A percentile compares a stretch with the other conserved stretches of the same genome.
Evolutionary conservation across 2,113 vertebrate species (phyloP).

Genomic region (Ranitomeya variabilis): DNA sequence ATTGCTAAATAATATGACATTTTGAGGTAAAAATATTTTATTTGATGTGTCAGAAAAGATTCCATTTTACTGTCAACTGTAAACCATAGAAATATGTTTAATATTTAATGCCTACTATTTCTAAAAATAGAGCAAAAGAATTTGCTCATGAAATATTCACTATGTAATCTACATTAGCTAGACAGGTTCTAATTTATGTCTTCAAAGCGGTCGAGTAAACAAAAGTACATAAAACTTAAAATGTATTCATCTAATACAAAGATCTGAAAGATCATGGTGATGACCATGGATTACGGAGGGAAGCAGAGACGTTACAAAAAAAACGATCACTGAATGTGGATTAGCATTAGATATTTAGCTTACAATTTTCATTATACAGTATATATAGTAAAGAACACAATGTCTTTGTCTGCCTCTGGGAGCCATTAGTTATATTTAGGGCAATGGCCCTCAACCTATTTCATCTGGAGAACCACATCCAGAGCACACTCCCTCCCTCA

Average conservation of each 20-base stretch:
- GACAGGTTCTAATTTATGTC: conserved; percentile 24
- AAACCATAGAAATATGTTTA: conserved; percentile 58
- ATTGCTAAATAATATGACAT: not conserved
- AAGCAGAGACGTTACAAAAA: not conserved
- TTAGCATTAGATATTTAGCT: no score
- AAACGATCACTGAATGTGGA: no score
- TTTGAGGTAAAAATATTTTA: conserved; percentile 1
- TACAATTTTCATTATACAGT: no score
- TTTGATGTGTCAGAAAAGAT: not conserved
- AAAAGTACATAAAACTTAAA: not conserved
- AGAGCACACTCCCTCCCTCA: no score
- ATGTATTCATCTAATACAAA: no score
- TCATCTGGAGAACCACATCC: no score
- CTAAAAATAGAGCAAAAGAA: conserved; percentile 70
- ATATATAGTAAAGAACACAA: no score
- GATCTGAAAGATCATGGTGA: not conserved
- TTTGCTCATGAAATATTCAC: conserved; percentile 71
- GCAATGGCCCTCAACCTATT: no score
- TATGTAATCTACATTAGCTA: conserved; percentile 28
- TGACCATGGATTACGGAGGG: not conserved
- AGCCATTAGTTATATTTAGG: no score
- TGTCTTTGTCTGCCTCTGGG: no score
- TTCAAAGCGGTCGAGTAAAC: not conserved
- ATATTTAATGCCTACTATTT: conserved; percentile 67
- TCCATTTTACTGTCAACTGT: not conserved